Evolutionary conservation across 2,113 vertebrate species (phyloP), one percentile per base, ranked within the genome.

Genomic region (Pampusana beccarii): DNA sequence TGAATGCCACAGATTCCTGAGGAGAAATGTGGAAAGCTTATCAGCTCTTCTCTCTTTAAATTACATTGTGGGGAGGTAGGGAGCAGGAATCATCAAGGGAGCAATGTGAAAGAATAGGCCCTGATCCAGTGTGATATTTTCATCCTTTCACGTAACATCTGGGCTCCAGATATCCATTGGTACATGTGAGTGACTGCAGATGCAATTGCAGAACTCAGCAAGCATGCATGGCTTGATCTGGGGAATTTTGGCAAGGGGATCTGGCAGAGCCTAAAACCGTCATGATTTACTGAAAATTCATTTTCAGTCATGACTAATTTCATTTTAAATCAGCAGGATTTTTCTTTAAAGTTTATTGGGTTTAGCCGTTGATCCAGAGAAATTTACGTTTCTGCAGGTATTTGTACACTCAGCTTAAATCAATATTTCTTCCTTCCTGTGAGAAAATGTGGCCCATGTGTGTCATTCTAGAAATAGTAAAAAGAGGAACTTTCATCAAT

Each of bases 151-250:
- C 26, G 0, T 61, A 92, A 96, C 93, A 95, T 89, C 84, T 93
- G 93, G 51, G 50, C 58, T 82, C 93, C 88, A 96, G 88, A 96
- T 91, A 91, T 44, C 67, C 77, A 75, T 5, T 60, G 72, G 46
- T 80, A 73, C 75, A 54, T 44, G 62, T 67, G 62, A 86, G 65
- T 80, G 58, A 40, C 67, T 80, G 36, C 91, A 89, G 70, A 86
- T 86, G 73, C 54, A 46, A 48, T 25, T 80, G 57, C 36, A 80
- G 75, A 89, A 90, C 19, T 16, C 24, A 79, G 23, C 57, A 66
- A 71, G 31, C 46, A 33, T 77, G 36, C 46, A 80, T 44, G 65
- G 25, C 79, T 75, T 93, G 51, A 60, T 74, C 57, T 82, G 24
- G 69, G 51, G 67, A 82, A 78, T 74, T 74, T 66, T 88, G 72